Evolutionary conservation across 1,140 invertebrate genomes (phyloP), one percentile per base, ranked within the genome.

Genomic region (Scaptomyza graminum): DNA sequence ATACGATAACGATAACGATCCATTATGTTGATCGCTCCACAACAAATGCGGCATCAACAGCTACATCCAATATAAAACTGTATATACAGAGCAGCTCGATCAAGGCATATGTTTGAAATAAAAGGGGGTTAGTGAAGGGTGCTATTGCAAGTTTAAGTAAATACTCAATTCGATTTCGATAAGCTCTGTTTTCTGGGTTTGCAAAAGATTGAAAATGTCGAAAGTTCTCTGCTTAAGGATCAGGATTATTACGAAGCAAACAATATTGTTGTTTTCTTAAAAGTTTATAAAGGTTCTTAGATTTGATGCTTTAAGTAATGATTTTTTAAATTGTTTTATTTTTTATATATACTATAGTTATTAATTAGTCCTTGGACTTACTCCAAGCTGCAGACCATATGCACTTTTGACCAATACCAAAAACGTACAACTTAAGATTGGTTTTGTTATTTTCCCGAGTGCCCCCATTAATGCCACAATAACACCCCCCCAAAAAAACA

Each of bases 351-450:
- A 28, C 28, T 44, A 41, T 37, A 57, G 56, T 47, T 39, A 22
- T 9, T 22, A 13, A 41, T 51, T 60, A 39, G 13, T 54, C 28
- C 51, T 44, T 22, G 28, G n/a, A 67, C 43, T 72, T 39, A 60
- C 46, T 41, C 50, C 41, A 39, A 51, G 7, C 16, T 51, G 47
- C 56, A 60, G 37, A 39, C 11, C 15, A 31, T 18, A 39, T 67
- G 70, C 55, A 61, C 43, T 61, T 55, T 57, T 51, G 70, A 73
- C 70, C 70, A 73, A 73, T 44, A 52, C 62, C 52, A 55, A 54
- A 47, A 28, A 15, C 16, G 28, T 34, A 57, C 46, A 34, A 65
- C 31, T 49, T 34, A 34, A 22, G 22, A 60, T 72, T 66, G 62
- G 41, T 72, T 71, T 13, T n/a, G 31, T 9, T 51, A 22, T 31